phyloP scores from a whole-genome alignment of 64 coral and sea anemone genomes.

The Stichodactyla helianthus region DNA sequence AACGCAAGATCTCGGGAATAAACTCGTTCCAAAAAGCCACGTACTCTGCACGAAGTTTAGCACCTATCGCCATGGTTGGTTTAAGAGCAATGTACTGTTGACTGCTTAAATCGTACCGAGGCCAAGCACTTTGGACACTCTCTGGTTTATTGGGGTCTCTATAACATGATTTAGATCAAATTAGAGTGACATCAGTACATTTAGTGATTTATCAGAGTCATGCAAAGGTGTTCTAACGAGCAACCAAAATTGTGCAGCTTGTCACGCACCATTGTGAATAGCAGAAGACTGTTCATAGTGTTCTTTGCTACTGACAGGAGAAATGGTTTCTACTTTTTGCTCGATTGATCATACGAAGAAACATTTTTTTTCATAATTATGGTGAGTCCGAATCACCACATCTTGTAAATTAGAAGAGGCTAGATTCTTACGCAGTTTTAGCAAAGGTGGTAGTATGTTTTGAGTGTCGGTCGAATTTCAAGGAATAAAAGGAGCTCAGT shows the following conservation, averaged over 20 bases:
- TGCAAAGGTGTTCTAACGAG: neutral
- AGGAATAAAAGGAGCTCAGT: neutral
- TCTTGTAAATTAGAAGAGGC: too few relatives aligned
- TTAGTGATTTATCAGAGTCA: too few relatives aligned
- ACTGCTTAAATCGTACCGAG: constrained; percentile 4
- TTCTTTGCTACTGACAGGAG: too few relatives aligned
- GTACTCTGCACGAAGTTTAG: constrained; percentile 44
- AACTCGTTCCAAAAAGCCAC: constrained; percentile 65
- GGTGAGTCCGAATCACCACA: too few relatives aligned
- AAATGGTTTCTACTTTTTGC: too few relatives aligned
- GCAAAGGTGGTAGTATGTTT: neutral
- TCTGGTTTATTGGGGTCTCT: neutral
- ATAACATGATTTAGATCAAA: neutral
- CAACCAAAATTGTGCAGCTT: too few relatives aligned
- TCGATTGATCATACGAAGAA: too few relatives aligned
- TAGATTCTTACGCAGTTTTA: too few relatives aligned
- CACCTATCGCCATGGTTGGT: constrained; percentile 21
- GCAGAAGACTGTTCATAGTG: too few relatives aligned
- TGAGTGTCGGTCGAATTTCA: neutral
- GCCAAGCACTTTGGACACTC: neutral
- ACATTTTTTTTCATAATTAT: too few relatives aligned
- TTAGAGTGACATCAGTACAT: neutral
- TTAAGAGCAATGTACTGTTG: constrained; percentile 49
- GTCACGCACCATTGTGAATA: too few relatives aligned
- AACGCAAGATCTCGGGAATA: neutral